Conservation (phyloP, 2,888 invertebrate genomes). For the Girardia tigrina region DNA sequence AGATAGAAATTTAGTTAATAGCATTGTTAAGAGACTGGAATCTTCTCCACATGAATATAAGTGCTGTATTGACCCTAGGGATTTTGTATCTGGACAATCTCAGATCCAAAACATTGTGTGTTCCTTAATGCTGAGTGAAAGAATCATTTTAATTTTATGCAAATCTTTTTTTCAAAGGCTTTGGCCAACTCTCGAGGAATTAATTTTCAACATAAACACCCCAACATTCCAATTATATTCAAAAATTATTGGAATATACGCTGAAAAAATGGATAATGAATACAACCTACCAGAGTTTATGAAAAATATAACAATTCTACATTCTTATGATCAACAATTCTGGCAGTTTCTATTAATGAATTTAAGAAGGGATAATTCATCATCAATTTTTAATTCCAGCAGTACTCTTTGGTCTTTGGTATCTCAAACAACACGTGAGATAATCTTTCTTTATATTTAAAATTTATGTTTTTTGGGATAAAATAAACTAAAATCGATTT, state of each 20-base stretch:
- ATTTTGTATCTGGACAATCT: constrained; percentile 38
- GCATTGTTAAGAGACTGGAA: constrained; percentile 40
- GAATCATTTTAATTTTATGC: constrained; percentile 42
- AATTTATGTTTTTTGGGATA: no score
- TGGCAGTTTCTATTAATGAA: constrained; percentile 40
- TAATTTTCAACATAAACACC: constrained; percentile 41
- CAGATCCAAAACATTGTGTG: constrained; percentile 41
- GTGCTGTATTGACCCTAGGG: constrained; percentile 40
- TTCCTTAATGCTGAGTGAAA: constrained; percentile 43
- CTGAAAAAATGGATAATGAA: constrained; percentile 37
- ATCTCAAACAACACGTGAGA: constrained; percentile 34
- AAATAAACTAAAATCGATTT: no score
- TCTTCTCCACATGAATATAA: constrained; percentile 41
- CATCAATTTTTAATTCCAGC: constrained; percentile 30
- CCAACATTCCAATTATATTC: constrained; percentile 40
- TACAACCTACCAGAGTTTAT: constrained; percentile 41
- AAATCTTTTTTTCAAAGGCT: constrained; percentile 40
- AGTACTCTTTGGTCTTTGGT: constrained; percentile 35
- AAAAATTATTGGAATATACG: neutral
- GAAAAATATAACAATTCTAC: constrained; percentile 40
- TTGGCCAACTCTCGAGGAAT: constrained; percentile 42
- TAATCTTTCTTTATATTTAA: no score
- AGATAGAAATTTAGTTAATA: constrained; percentile 41
- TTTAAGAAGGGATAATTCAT: constrained; percentile 41
- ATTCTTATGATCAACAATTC: constrained; percentile 41